phyloP scores from a whole-genome alignment of 2,888 invertebrate species.

The Dasysyrphus albostriatus region DNA sequence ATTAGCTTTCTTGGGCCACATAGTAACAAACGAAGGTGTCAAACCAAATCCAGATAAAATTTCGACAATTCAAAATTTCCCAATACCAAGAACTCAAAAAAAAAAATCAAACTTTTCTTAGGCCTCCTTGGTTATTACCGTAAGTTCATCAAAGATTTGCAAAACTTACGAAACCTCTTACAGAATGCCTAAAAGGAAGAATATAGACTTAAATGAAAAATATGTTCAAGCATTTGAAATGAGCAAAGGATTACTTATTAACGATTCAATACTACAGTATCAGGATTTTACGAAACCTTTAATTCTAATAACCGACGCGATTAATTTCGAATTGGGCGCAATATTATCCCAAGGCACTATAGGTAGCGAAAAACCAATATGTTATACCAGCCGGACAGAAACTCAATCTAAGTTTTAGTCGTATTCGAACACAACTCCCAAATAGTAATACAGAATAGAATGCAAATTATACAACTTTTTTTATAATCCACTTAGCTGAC shows the following conservation, averaged over 20 bases:
- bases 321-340: slow-evolving; percentile 18
- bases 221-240: not conserved
- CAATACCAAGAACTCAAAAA: not conserved
- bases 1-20: not conserved
- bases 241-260: not conserved
- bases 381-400: slow-evolving; percentile 25
- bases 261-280: slow-evolving; percentile 12
- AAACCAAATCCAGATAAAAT: not conserved
- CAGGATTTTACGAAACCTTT: slow-evolving; percentile 18
- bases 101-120: not conserved
- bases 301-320: slow-evolving; percentile 15
- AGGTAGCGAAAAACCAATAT: slow-evolving; percentile 10
- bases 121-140: not conserved
- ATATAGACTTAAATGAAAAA: not conserved
- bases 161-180: not conserved
- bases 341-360: slow-evolving; percentile 4
- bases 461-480: slow-evolving; percentile 20
- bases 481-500: slow-evolving; percentile 34
- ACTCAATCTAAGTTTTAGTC: not conserved
- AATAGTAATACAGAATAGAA: slow-evolving; percentile 5
- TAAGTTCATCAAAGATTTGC: not conserved
- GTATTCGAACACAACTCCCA: not conserved
- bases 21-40: not conserved
- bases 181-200: too few relatives aligned
- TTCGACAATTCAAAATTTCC: not conserved